Percentiles rank a stretch among this genome's conserved stretches.
Evolutionary conservation across 1,140 invertebrate species (phyloP).

Genomic region (Lutraria rhynchaena): DNA sequence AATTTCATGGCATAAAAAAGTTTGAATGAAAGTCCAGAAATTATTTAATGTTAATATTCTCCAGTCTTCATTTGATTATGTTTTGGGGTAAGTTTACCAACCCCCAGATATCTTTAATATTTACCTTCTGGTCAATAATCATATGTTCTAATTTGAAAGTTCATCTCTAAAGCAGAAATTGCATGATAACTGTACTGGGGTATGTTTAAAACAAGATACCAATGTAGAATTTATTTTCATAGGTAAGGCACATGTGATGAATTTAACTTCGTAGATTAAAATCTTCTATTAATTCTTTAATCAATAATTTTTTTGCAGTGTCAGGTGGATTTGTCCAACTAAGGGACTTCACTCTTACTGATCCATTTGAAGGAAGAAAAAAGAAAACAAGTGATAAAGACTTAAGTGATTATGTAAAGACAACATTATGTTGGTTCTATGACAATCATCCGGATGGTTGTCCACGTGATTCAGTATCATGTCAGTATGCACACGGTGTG

Average conservation of each 20-base stretch:
- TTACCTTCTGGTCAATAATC: no score
- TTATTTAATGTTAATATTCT: no score
- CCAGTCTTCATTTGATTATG: no score
- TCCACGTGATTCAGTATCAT: constrained; percentile 86
- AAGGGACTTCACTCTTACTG: constrained; percentile 81
- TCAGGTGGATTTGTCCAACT: constrained; percentile 88
- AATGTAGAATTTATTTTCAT: not conserved
- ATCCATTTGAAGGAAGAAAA: constrained; percentile 65
- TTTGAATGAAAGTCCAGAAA: no score
- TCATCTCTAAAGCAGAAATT: no score
- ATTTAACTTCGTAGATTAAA: no score
- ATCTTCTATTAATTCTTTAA: no score
- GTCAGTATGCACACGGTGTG: constrained; percentile 88
- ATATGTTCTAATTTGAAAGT: no score
- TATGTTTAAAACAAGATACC: not conserved
- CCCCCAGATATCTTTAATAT: no score
- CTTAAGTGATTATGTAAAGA: constrained; percentile 81
- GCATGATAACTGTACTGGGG: no score
- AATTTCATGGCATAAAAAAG: no score
- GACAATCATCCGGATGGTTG: constrained; percentile 94
- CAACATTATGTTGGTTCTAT: constrained; percentile 93
- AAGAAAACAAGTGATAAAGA: constrained; percentile 65
- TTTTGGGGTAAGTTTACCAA: no score
- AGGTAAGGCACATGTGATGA: not conserved
- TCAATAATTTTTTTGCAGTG: constrained; percentile 81